phyloP scores from a whole-genome alignment of 2,888 invertebrate species.

The Dromius quadrimaculatus region DNA sequence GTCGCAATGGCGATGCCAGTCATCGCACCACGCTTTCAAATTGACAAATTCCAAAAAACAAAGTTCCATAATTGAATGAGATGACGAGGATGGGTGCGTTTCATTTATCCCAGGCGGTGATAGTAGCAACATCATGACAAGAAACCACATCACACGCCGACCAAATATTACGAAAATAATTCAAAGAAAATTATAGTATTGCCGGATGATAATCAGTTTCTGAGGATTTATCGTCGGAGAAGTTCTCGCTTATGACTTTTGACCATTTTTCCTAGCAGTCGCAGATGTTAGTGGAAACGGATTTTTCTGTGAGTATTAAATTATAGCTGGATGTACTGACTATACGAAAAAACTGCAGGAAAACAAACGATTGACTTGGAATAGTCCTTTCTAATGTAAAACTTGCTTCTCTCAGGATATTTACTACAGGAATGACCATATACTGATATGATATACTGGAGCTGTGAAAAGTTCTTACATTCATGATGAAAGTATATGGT shows the following conservation, averaged over 20 bases:
- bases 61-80: neutral
- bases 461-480: neutral
- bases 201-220: slow-evolving; percentile 49
- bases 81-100: neutral
- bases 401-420: neutral
- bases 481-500: too few species aligned
- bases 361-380: slow-evolving; percentile 10
- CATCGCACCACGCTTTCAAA: too few species aligned
- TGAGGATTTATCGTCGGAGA: slow-evolving; percentile 35
- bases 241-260: slow-evolving; percentile 39
- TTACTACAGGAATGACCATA: too few species aligned
- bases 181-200: slow-evolving; percentile 42
- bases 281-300: slow-evolving; percentile 16
- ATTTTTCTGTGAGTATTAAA: neutral
- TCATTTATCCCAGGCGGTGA: neutral
- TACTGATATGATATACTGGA: neutral
- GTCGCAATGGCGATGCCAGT: too few species aligned
- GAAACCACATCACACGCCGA: slow-evolving; percentile 34
- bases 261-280: slow-evolving; percentile 25
- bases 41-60: too few species aligned
- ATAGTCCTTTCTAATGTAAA: neutral
- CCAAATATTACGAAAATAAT: slow-evolving; percentile 50
- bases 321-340: slow-evolving; percentile 25
- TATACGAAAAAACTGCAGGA: neutral
- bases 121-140: neutral